Percentiles rank a stretch among this genome's conserved stretches.
Conservation (phyloP, 2,888 invertebrate species). For the Drosophila subsilvestris region DNA sequence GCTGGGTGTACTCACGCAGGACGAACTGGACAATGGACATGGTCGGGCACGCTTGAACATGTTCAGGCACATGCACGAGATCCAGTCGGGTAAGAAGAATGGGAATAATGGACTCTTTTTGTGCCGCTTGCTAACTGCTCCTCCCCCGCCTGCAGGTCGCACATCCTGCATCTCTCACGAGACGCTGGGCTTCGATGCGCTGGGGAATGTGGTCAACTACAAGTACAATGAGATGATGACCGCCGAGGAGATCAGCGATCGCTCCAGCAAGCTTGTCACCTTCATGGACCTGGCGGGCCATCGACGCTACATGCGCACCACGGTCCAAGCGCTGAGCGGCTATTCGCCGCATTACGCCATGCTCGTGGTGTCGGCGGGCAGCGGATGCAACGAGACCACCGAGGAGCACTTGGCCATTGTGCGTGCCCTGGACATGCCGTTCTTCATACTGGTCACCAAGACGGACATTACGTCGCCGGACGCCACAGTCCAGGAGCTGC, state of each 20-base stretch:
- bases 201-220: conserved; percentile 93
- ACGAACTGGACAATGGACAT: conserved; percentile 97
- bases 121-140: background rate
- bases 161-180: conserved; percentile 98
- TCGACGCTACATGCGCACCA: conserved; percentile 97
- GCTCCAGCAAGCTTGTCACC: conserved; percentile 96
- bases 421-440: conserved; percentile 92
- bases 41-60: conserved; percentile 97
- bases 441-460: conserved; percentile 97
- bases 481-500: conserved; percentile 86
- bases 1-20: conserved; percentile 97
- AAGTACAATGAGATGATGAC: conserved; percentile 95
- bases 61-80: conserved; percentile 97
- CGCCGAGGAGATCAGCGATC: conserved; percentile 96
- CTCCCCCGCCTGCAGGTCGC: conserved; percentile 86
- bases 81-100: conserved; percentile 86
- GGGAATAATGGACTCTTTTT: background rate
- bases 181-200: conserved; percentile 96
- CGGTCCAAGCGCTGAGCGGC: conserved; percentile 96
- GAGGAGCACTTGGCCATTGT: conserved; percentile 96
- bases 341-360: conserved; percentile 96
- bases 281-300: conserved; percentile 98
- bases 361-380: conserved; percentile 92
- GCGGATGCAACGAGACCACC: conserved; percentile 92
- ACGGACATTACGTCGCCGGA: conserved; percentile 91